Conservation (phyloP, 2,113 vertebrate genomes). For the Guaruba guarouba region DNA sequence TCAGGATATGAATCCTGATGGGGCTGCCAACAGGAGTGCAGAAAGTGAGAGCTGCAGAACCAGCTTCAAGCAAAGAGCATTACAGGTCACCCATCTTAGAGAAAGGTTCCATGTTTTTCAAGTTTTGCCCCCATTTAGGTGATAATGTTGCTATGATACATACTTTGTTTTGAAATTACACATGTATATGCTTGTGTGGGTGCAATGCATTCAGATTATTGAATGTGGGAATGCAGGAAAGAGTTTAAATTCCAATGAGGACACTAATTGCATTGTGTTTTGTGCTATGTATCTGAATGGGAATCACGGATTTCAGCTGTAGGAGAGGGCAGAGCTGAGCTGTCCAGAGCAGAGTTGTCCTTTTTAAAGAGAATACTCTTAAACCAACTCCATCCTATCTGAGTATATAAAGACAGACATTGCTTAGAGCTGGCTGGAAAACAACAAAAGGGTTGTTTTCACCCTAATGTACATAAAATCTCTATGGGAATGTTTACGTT, state of each 20-base stretch:
- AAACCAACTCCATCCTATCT: fast-evolving
- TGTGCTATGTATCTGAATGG: background rate
- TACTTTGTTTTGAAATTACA: background rate
- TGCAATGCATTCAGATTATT: background rate
- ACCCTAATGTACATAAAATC: background rate
- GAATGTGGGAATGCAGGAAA: background rate
- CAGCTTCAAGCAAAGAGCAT: fast-evolving
- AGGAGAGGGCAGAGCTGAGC: background rate
- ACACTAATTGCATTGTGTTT: background rate
- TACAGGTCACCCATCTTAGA: background rate
- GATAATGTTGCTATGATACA: fast-evolving
- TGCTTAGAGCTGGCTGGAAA: background rate
- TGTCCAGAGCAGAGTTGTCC: background rate
- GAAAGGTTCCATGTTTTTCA: background rate
- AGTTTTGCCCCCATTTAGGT: background rate
- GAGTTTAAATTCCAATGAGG: background rate
- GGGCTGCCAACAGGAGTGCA: fast-evolving
- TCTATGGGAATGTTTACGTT: background rate
- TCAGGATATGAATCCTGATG: background rate
- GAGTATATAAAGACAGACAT: background rate
- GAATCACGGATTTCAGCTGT: background rate
- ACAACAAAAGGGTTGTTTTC: background rate
- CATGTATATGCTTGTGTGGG: fast-evolving
- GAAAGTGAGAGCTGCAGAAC: background rate
- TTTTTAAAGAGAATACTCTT: background rate